phyloP scores from a whole-genome alignment of 2,888 invertebrate species.

The Endotricha flammealis region DNA sequence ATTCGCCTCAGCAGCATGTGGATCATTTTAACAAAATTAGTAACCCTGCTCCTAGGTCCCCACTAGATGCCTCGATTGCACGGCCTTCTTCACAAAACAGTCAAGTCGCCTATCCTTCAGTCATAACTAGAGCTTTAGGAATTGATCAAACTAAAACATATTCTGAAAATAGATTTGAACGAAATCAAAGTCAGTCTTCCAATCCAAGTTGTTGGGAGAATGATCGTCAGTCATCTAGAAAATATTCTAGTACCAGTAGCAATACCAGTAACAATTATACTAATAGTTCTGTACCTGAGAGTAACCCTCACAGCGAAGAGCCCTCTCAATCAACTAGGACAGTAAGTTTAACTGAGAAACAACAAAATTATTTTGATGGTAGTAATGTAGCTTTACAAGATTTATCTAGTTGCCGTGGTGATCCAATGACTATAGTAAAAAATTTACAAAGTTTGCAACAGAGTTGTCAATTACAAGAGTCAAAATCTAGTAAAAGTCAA shows the following conservation, averaged over 20 bases:
- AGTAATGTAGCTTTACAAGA: constrained; percentile 82
- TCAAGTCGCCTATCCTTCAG: constrained; percentile 88
- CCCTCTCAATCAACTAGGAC: constrained; percentile 62
- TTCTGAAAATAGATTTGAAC: constrained; percentile 75
- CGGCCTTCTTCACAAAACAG: constrained; percentile 79
- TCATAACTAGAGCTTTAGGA: constrained; percentile 86
- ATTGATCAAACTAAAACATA: constrained; percentile 78
- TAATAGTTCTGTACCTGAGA: constrained; percentile 56
- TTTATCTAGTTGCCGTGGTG: constrained; percentile 84
- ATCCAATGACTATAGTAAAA: constrained; percentile 87
- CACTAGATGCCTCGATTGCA: constrained; percentile 83
- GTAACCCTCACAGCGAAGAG: constrained; percentile 66
- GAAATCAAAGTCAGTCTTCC: constrained; percentile 66
- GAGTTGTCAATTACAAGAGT: constrained; percentile 78
- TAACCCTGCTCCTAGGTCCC: constrained; percentile 81
- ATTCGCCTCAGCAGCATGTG: constrained; percentile 84
- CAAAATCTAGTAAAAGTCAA: constrained; percentile 68
- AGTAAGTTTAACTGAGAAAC: constrained; percentile 73
- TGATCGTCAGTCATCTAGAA: constrained; percentile 67
- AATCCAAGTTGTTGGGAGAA: constrained; percentile 79
- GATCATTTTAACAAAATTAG: constrained; percentile 69
- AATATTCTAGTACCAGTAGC: constrained; percentile 66
- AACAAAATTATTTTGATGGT: constrained; percentile 81
- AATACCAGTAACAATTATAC: constrained; percentile 51
- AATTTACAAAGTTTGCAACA: constrained; percentile 81